Evolutionary conservation across 1,140 invertebrate species (phyloP).

Genomic region (Pemphigus obesinymphae): DNA sequence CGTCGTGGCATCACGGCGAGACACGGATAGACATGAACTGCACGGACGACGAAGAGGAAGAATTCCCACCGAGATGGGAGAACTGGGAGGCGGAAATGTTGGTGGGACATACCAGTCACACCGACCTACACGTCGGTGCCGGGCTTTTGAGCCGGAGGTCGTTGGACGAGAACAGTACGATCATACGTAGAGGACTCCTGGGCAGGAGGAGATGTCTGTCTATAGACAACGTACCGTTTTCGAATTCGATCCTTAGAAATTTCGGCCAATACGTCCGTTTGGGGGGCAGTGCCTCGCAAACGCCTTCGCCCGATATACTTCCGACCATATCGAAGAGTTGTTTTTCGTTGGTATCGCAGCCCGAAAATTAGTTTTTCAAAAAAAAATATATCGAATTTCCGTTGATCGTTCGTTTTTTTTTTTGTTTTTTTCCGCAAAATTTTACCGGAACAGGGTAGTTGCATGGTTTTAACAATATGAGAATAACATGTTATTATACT

Average conservation of each 20-base stretch:
- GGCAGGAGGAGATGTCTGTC: constrained; percentile 20
- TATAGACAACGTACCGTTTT: constrained; percentile 21
- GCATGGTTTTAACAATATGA: constrained; percentile 5
- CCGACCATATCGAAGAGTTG: constrained; percentile 37
- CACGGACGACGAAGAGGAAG: constrained; percentile 44
- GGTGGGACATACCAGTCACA: constrained; percentile 4
- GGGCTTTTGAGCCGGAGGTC: background rate
- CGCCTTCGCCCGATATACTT: constrained; percentile 16
- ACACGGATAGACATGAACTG: constrained; percentile 52
- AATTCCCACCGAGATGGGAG: constrained; percentile 8
- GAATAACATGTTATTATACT: background rate
- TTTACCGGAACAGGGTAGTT: constrained; percentile 20
- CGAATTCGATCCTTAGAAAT: constrained; percentile 30
- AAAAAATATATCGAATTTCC: too few relatives aligned
- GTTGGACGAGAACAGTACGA: constrained; percentile 13
- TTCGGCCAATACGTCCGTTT: constrained; percentile 31
- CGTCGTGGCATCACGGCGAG: constrained; percentile 53
- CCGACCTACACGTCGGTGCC: background rate
- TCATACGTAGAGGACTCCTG: background rate
- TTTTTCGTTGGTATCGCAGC: constrained; percentile 20
- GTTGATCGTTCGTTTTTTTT: background rate
- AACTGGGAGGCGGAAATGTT: constrained; percentile 39
- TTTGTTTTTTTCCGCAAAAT: background rate
- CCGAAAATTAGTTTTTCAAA: background rate
- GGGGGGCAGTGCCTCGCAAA: constrained; percentile 10